Evolutionary conservation across 2,888 invertebrate genomes (phyloP).

Genomic region (Synanthedon tipuliformis): DNA sequence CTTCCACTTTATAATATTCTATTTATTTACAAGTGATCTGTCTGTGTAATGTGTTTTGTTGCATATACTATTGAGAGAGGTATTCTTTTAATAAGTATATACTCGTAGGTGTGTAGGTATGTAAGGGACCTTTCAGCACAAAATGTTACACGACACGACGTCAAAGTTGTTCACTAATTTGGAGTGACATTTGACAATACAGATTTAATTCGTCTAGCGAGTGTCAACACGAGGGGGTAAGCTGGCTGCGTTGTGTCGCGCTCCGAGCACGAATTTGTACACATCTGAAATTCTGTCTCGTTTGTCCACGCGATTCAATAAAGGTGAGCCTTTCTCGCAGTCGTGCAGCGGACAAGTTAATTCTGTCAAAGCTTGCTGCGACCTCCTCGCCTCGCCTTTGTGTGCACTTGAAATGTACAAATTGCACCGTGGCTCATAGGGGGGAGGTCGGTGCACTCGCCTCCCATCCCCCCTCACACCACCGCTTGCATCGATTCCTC

Average conservation of each 20-base stretch:
- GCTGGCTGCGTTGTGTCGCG: slow-evolving; percentile 5
- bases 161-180: slow-evolving; percentile 4
- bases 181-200: slow-evolving; percentile 5
- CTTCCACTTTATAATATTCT: slow-evolving; percentile 28
- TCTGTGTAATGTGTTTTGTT: slow-evolving; percentile 17
- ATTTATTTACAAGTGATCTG: slow-evolving; percentile 12
- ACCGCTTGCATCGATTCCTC: slow-evolving; percentile 62
- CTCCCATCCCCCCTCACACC: slow-evolving; percentile 42
- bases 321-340: slow-evolving; percentile 45
- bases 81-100: too few species aligned
- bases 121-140: too few species aligned
- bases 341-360: slow-evolving; percentile 63
- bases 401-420: slow-evolving; percentile 70
- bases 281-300: slow-evolving; percentile 30
- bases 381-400: slow-evolving; percentile 65
- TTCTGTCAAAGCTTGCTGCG: slow-evolving; percentile 66
- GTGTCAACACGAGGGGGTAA: not conserved
- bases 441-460: slow-evolving; percentile 58
- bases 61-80: too few species aligned
- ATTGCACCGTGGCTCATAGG: slow-evolving; percentile 60
- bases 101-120: too few species aligned
- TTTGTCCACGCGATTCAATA: slow-evolving; percentile 46
- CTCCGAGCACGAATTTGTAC: slow-evolving; percentile 11
- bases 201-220: slow-evolving; percentile 1
- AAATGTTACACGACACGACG: not conserved